Conservation (phyloP, 2,113 vertebrate species). For the Ciconia maguari region DNA sequence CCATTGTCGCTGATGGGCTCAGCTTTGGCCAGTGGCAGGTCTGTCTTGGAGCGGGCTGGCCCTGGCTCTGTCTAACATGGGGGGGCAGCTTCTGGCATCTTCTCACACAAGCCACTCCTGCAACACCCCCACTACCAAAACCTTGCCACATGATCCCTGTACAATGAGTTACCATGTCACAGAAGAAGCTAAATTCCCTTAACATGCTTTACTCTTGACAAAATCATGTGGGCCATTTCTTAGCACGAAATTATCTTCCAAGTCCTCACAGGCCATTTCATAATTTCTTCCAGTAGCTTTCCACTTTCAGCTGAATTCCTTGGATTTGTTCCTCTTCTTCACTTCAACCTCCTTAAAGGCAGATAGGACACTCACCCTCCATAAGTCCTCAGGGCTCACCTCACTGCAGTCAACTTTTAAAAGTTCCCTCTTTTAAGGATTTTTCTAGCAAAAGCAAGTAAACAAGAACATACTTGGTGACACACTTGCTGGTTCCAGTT, state of each 20-base stretch:
- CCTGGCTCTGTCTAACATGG: accelerated
- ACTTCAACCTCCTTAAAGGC: neutral
- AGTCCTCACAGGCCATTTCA: neutral
- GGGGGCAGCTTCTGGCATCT: neutral
- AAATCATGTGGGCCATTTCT: neutral
- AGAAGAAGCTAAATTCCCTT: neutral
- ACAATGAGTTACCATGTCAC: neutral
- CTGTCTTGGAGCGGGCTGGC: neutral
- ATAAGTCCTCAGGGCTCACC: neutral
- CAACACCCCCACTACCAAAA: accelerated
- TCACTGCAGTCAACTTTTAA: neutral
- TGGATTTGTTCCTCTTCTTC: neutral
- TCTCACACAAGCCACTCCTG: neutral
- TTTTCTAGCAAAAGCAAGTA: neutral
- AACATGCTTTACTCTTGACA: neutral
- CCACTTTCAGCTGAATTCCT: neutral
- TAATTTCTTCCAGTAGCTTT: constrained; percentile 13
- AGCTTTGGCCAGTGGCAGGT: accelerated
- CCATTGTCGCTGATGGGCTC: accelerated
- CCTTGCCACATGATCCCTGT: neutral
- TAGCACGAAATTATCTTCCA: neutral
- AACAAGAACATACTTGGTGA: neutral
- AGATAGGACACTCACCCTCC: neutral
- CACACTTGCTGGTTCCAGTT: neutral
- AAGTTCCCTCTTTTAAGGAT: neutral